A percentile compares a stretch with the other conserved stretches of the same genome.
These are phyloP conservation scores for Coptotermes formosanus DNA, from an alignment of 1,140 invertebrate genomes.

Conservation along the genomic window DNA sequence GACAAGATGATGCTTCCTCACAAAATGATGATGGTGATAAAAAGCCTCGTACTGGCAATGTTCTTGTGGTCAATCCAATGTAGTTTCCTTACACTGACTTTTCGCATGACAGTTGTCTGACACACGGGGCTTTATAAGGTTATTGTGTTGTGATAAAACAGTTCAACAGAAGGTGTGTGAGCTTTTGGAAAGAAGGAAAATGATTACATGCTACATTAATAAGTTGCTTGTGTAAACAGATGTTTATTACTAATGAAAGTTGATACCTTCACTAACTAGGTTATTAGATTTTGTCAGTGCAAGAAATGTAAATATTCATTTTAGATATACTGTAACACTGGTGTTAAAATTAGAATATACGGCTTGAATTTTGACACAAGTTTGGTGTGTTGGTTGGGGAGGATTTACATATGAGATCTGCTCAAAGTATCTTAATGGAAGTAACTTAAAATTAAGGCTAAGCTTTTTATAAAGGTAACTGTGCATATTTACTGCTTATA, in stretches of 20 bases:
- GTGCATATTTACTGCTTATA: not conserved
- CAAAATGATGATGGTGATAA: constrained; percentile 6
- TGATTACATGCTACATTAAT: not conserved
- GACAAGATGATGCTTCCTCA: constrained; percentile 53
- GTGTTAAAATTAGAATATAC: not conserved
- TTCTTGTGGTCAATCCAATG: constrained; percentile 28
- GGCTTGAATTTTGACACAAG: not conserved
- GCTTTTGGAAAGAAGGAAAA: not conserved
- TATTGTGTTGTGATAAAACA: constrained; percentile 1
- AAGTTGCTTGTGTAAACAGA: not conserved
- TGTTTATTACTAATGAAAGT: constrained; percentile 10
- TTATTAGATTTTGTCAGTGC: not conserved
- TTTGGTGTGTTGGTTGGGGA: not conserved
- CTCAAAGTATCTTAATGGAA: not conserved
- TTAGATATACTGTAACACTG: not conserved
- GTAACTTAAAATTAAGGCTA: not conserved
- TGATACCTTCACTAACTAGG: not conserved
- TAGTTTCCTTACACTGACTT: not conserved
- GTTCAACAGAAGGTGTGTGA: not conserved
- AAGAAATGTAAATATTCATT: not conserved
- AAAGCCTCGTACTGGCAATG: constrained; percentile 29
- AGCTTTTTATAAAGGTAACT: not conserved
- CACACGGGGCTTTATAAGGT: not conserved
- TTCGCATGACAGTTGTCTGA: not conserved
- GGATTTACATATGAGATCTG: not conserved